phyloP scores from a whole-genome alignment of 2,113 vertebrate species.

The Ibidorhyncha struthersii region DNA sequence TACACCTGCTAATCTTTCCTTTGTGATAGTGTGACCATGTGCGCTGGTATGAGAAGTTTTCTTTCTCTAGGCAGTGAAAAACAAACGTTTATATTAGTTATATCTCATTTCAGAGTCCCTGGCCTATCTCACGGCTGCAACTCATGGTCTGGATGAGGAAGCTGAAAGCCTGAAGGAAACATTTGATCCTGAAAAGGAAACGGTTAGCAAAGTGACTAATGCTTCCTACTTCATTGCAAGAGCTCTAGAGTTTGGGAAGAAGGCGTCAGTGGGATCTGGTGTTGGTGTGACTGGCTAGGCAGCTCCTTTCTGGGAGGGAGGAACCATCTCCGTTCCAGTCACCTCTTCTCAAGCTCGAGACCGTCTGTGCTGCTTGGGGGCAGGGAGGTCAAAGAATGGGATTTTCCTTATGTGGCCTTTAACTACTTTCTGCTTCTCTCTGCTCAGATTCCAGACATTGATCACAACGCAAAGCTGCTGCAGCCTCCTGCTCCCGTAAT shows the following conservation, averaged over 20 bases:
- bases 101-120: constrained; percentile 83
- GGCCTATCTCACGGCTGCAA: constrained; percentile 96
- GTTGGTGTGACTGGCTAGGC: too few species aligned
- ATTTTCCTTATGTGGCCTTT: background rate
- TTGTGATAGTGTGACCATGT: background rate
- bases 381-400: background rate
- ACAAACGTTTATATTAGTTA: fast-evolving
- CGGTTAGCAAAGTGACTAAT: constrained; percentile 71
- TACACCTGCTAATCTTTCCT: background rate
- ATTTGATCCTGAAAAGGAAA: constrained; percentile 95
- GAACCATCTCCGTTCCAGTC: background rate
- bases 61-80: background rate
- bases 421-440: background rate
- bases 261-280: background rate
- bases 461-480: constrained; percentile 88
- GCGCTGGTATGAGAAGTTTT: background rate
- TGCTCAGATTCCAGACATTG: constrained; percentile 89
- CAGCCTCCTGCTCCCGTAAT: constrained; percentile 95
- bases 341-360: background rate
- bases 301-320: background rate
- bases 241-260: background rate
- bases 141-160: constrained; percentile 94
- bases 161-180: constrained; percentile 90
- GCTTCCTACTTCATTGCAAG: background rate
- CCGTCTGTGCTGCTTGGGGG: background rate